phyloP scores from a whole-genome alignment of 1,140 invertebrate genomes.

The Drosophila nannoptera region DNA sequence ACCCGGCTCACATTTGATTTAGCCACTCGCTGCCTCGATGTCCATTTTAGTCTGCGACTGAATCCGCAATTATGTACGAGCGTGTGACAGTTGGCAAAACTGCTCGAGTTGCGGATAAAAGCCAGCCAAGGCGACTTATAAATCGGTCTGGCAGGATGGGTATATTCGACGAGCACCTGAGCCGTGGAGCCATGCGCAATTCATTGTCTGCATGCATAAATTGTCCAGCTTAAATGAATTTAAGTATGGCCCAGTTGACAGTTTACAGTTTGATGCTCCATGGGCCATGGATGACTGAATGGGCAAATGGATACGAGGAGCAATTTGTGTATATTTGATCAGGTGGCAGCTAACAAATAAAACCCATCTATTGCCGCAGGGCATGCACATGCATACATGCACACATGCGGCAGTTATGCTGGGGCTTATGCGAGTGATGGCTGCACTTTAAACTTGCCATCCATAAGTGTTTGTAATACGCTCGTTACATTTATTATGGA shows the following conservation, averaged over 20 bases:
- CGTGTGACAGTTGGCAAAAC: conserved; percentile 46
- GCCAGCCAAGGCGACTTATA: conserved; percentile 3
- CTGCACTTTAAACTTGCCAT: conserved; percentile 66
- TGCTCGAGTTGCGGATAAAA: conserved; percentile 1
- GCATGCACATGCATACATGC: background rate
- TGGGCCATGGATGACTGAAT: background rate
- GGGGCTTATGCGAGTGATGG: conserved; percentile 34
- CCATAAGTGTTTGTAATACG: conserved; percentile 71
- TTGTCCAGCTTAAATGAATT: too few species aligned
- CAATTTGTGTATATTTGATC: conserved; percentile 1
- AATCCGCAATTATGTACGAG: conserved; percentile 68
- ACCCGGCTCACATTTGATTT: conserved; percentile 63
- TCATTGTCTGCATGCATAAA: too few species aligned
- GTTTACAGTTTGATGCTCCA: background rate
- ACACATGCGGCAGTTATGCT: conserved; percentile 20
- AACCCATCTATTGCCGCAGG: background rate
- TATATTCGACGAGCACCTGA: conserved; percentile 9
- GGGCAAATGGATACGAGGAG: background rate
- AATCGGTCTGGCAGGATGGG: background rate
- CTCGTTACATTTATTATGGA: conserved; percentile 77
- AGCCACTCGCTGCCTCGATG: conserved; percentile 68
- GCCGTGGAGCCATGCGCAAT: too few species aligned
- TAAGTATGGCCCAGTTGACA: too few species aligned
- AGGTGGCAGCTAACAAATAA: background rate
- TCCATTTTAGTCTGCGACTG: conserved; percentile 71